A percentile compares a stretch with the other conserved stretches of the same genome.
phyloP scores from a whole-genome alignment of 2,797 vertebrate genomes.

The Enteromius radiatus region DNA sequence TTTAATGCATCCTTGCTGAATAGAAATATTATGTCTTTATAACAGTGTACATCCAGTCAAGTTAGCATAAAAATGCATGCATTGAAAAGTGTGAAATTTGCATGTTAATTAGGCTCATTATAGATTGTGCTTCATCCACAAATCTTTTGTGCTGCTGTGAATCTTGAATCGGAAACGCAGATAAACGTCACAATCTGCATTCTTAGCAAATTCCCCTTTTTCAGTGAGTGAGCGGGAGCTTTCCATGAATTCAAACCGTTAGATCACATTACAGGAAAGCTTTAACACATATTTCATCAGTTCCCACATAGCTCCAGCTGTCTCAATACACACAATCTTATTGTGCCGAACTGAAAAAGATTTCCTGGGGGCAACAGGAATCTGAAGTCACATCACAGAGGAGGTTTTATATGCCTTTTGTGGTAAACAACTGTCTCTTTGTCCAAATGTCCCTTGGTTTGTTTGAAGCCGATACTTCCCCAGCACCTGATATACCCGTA shows the following conservation, averaged over 20 bases:
- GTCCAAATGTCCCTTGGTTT: constrained; percentile 30
- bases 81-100: neutral
- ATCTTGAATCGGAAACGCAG: neutral
- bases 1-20: neutral
- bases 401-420: constrained; percentile 39
- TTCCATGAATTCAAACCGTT: constrained; percentile 33
- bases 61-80: neutral
- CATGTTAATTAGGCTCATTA: constrained; percentile 5
- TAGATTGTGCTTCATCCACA: neutral
- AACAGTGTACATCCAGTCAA: neutral
- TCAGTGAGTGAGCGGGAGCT: constrained; percentile 30
- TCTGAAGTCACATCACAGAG: constrained; percentile 49
- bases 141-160: neutral
- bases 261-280: constrained; percentile 51
- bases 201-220: constrained; percentile 10
- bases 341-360: constrained; percentile 35
- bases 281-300: constrained; percentile 10
- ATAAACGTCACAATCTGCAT: neutral
- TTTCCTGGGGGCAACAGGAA: constrained; percentile 53
- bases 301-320: constrained; percentile 60
- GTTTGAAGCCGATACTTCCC: constrained; percentile 28
- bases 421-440: constrained; percentile 53
- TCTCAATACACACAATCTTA: constrained; percentile 49
- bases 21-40: neutral
- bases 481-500: constrained; percentile 47